Conservation (phyloP, 2,113 vertebrate genomes). For the Lophura nycthemera region DNA sequence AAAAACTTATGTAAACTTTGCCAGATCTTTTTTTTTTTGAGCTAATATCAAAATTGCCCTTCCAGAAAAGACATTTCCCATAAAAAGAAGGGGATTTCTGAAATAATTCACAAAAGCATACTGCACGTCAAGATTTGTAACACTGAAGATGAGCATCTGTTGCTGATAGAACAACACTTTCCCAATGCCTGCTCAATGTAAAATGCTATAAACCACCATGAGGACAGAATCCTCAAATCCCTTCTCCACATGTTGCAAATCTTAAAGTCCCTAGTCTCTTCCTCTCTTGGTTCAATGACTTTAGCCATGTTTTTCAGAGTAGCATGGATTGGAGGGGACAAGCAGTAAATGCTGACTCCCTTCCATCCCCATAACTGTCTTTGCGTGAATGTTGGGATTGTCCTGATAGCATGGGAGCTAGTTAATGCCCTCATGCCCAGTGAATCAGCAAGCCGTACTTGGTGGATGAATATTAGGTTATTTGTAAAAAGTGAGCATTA, state of each 20-base stretch:
- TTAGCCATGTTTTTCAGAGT: not conserved
- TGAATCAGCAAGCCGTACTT: not conserved
- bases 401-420: not conserved
- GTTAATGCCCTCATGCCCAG: fast-evolving
- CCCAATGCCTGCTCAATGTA: not conserved
- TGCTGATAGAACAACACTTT: not conserved
- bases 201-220: not conserved
- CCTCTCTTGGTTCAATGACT: not conserved
- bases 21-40: not conserved
- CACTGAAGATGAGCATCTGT: not conserved
- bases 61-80: not conserved
- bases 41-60: not conserved
- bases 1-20: not conserved
- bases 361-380: not conserved
- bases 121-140: not conserved
- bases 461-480: not conserved
- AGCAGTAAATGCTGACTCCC: fast-evolving
- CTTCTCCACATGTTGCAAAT: not conserved
- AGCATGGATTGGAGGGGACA: not conserved
- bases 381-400: not conserved
- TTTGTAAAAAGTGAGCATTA: not conserved
- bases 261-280: not conserved
- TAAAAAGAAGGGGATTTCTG: not conserved
- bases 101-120: not conserved
- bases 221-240: not conserved